Conservation (phyloP, 2,113 vertebrate genomes). For the Nannospalax galili region DNA sequence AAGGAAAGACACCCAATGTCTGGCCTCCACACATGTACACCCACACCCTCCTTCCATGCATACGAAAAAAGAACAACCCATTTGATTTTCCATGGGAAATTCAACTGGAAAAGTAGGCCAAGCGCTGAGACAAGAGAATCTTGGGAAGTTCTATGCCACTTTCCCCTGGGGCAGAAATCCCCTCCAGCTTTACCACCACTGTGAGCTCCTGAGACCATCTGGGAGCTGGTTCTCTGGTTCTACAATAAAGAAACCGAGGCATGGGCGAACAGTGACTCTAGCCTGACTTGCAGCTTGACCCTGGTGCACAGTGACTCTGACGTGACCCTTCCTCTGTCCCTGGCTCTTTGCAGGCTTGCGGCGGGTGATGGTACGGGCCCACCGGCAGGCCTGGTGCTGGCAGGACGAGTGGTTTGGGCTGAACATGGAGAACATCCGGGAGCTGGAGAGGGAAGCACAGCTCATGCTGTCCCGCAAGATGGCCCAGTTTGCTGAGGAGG, state of each 20-base stretch:
- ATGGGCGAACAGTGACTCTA: accelerated
- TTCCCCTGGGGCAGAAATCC: not conserved
- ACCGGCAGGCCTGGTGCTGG: slow-evolving; percentile 99
- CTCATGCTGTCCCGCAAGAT: slow-evolving; percentile 95
- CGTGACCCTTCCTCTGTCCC: not conserved
- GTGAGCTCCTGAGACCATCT: not conserved
- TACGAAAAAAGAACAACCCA: not conserved
- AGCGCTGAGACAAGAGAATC: not conserved
- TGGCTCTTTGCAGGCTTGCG: slow-evolving; percentile 88
- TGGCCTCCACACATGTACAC: not conserved
- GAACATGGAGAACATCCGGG: slow-evolving; percentile 97
- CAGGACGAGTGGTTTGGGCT: slow-evolving; percentile 99
- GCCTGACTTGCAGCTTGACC: not conserved
- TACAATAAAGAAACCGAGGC: not conserved
- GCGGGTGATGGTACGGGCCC: slow-evolving; percentile 97
- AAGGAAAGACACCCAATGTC: not conserved
- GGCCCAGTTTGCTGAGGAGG: slow-evolving; percentile 91
- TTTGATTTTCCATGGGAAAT: not conserved
- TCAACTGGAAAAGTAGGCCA: not conserved
- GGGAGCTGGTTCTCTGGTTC: not conserved
- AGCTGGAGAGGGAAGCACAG: slow-evolving; percentile 97
- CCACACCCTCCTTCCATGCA: not conserved
- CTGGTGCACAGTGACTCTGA: not conserved
- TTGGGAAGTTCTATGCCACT: not conserved
- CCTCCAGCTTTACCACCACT: not conserved